phyloP scores from a whole-genome alignment of 2,797 vertebrate species.

The Spheniscus humboldti region DNA sequence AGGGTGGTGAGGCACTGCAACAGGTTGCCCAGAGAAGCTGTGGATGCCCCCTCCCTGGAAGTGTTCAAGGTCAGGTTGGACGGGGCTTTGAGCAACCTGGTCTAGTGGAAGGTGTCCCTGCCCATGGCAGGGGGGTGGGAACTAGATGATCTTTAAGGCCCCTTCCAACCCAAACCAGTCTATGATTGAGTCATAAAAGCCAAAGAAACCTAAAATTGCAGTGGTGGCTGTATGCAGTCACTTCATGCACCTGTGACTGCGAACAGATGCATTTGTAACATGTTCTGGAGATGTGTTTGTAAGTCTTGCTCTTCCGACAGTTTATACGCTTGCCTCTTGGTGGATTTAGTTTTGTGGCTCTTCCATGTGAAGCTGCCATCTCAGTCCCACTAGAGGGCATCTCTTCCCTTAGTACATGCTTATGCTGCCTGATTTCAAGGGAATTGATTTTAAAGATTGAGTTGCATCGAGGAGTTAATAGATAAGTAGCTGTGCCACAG shows the following conservation, averaged over 20 bases:
- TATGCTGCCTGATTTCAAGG: neutral
- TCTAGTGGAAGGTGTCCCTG: too few relatives aligned
- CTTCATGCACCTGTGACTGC: neutral
- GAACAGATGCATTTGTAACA: neutral
- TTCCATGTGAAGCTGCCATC: neutral
- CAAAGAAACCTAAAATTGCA: neutral
- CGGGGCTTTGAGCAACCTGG: too few relatives aligned
- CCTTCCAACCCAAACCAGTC: neutral
- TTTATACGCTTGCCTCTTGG: neutral
- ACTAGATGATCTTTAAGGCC: neutral
- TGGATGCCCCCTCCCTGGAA: too few relatives aligned
- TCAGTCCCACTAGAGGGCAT: constrained; percentile 42
- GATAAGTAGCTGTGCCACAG: neutral
- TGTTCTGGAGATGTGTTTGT: neutral
- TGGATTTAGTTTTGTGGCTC: neutral
- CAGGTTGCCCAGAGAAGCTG: too few relatives aligned
- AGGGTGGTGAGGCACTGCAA: neutral
- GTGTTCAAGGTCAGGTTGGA: too few relatives aligned
- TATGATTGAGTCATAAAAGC: neutral
- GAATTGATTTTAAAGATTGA: neutral
- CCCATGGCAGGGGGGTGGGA: neutral
- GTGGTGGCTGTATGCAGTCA: neutral
- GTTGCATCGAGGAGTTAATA: neutral
- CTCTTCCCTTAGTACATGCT: neutral
- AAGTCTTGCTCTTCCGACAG: neutral